phyloP scores from a whole-genome alignment of 2,113 vertebrate species.

The Psittacus erithacus region DNA sequence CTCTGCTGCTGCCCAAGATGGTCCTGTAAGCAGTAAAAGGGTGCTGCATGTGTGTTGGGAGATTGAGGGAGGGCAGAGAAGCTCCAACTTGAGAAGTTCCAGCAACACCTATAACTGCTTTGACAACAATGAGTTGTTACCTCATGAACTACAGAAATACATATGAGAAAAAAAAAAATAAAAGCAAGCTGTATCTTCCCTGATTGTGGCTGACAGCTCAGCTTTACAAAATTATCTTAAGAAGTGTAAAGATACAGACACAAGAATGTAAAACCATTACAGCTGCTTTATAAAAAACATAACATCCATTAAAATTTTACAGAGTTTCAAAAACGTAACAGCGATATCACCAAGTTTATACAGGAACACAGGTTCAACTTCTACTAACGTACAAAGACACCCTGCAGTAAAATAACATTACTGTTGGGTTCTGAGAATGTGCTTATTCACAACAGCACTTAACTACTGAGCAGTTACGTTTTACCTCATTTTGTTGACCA shows the following conservation, averaged over 20 bases:
- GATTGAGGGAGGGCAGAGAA: not conserved
- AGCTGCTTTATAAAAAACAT: not conserved
- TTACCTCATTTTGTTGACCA: conserved; percentile 88
- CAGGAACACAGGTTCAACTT: not conserved
- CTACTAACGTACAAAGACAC: rapidly evolving
- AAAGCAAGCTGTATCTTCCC: not conserved
- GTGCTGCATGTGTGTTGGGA: rapidly evolving
- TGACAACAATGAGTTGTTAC: not conserved
- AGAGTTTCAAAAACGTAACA: not conserved
- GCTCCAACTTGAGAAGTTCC: not conserved
- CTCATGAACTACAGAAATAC: not conserved
- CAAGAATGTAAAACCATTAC: not conserved
- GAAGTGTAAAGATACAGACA: not conserved
- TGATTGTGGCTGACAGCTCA: not conserved
- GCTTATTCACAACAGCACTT: not conserved
- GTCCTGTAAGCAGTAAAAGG: not conserved
- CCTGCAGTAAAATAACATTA: not conserved
- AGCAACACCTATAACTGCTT: not conserved
- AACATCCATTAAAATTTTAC: not conserved
- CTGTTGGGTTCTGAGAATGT: not conserved
- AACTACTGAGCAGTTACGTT: not conserved
- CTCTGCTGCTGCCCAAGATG: not conserved
- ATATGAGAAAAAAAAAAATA: not conserved
- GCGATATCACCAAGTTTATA: not conserved
- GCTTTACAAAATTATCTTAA: not conserved